phyloP scores from a whole-genome alignment of 2,888 invertebrate species.

The Philereme transversata region DNA sequence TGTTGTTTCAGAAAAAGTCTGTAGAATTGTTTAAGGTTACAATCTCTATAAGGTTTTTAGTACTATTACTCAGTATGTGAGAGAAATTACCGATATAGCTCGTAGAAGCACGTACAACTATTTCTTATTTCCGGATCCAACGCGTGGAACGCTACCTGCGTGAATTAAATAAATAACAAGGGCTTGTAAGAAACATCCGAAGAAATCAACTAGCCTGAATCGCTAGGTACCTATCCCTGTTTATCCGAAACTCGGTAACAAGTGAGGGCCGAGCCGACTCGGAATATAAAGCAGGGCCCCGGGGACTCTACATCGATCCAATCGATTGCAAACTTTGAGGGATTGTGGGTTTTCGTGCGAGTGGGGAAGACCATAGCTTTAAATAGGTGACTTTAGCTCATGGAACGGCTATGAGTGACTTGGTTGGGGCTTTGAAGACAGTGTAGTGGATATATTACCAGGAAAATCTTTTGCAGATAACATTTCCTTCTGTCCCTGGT shows the following conservation, averaged over 20 bases:
- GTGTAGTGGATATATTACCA: too few species aligned
- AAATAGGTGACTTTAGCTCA: too few species aligned
- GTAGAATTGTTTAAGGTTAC: too few species aligned
- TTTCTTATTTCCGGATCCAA: not conserved
- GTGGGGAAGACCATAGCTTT: not conserved
- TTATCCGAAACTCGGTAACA: slow-evolving; percentile 11
- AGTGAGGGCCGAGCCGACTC: not conserved
- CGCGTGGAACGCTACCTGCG: slow-evolving; percentile 5
- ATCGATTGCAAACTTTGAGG: slow-evolving; percentile 9
- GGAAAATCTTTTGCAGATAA: too few species aligned
- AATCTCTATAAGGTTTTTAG: too few species aligned
- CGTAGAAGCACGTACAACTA: not conserved
- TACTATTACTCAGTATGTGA: not conserved
- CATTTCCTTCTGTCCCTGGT: too few species aligned
- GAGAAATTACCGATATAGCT: not conserved
- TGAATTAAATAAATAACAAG: slow-evolving; percentile 6
- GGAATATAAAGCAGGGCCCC: slow-evolving; percentile 15
- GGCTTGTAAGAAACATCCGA: slow-evolving; percentile 1
- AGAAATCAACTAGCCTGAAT: slow-evolving; percentile 10
- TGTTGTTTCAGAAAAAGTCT: too few species aligned
- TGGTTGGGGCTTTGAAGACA: too few species aligned
- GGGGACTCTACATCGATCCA: slow-evolving; percentile 10
- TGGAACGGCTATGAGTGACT: too few species aligned
- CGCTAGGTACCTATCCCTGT: slow-evolving; percentile 7
- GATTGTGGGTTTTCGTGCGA: not conserved